Conservation (phyloP, 53 echinoderm and acorn worm genomes). For the Astropecten irregularis region DNA sequence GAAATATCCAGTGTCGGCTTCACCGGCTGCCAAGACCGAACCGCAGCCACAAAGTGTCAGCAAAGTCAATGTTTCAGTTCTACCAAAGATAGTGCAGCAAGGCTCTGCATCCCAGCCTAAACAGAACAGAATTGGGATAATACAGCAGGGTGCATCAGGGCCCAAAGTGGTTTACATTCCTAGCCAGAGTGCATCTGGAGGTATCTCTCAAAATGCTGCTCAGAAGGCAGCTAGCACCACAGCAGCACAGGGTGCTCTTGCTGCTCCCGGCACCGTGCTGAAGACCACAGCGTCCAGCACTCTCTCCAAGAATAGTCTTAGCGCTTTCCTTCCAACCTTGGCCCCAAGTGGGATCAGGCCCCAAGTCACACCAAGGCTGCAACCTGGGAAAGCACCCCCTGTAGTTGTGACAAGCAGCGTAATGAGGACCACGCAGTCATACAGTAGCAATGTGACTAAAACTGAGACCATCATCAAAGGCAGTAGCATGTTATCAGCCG, state of each 20-base stretch:
- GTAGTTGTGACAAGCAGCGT: slow-evolving; percentile 48
- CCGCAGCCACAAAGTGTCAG: not conserved
- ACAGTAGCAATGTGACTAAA: slow-evolving; percentile 6
- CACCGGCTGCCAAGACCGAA: not conserved
- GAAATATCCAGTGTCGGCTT: not conserved
- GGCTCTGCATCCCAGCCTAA: slow-evolving; percentile 13
- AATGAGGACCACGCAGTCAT: slow-evolving; percentile 44
- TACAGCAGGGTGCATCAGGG: slow-evolving; percentile 34
- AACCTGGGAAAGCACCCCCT: not conserved
- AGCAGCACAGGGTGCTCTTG: not conserved
- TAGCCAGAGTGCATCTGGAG: not conserved
- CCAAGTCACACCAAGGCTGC: not conserved
- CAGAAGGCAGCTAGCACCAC: not conserved
- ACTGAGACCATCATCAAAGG: slow-evolving; percentile 37
- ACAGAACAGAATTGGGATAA: slow-evolving; percentile 24
- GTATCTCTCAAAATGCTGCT: not conserved
- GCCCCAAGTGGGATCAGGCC: not conserved
- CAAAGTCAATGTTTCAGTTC: not conserved
- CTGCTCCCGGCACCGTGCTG: not conserved
- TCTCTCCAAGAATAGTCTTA: slow-evolving; percentile 30
- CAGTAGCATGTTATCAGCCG: not conserved
- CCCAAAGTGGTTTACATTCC: slow-evolving; percentile 48
- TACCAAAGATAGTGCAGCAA: slow-evolving; percentile 43
- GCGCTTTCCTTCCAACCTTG: slow-evolving; percentile 33
- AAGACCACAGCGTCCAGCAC: not conserved